Evolutionary conservation across 1,140 invertebrate genomes (phyloP), one percentile per base, ranked within the genome.

Genomic region (Carposina sasakii): DNA sequence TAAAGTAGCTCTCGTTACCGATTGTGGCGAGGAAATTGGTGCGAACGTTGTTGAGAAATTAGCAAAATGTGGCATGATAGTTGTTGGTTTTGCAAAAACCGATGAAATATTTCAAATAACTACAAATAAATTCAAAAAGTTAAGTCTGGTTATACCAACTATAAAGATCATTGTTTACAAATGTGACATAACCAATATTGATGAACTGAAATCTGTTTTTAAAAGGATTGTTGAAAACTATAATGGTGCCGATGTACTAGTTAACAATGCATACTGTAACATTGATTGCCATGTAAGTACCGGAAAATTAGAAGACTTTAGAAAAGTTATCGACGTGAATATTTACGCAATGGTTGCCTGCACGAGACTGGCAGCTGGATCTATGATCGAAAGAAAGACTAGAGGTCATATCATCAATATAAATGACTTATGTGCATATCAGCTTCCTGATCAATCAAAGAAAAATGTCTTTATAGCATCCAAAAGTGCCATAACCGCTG

Each of bases 1-100:
- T 46, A 87, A 87, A 44, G 85, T 91, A 1, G 91, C 88, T 1
- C 69, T 93, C 1, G 86, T 93, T 3, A 92, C 91, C 0, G 90
- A 90, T 1, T 89, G 90, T 2, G 90, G 88, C 34, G 76, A 84
- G 3, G 90, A 91, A 0, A 90, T 92, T 23, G 91, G 91, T 2
- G 79, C 85, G 0, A 85, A 74, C 3, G 71, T 89, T n/a, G 79
- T 85, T 19, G 71, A 78, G 52, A 64, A 71, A 10, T 65, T 92
- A 12, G 86, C 87, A 0, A 63, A 84, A 23, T 55, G 76, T 37
- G 90, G 90, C 9, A 76, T 92, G 53, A 85, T 81, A 52, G 91
- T 92, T 4, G 86, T 91, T 3, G 92, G 89, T 0, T 81, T 92
- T 52, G 90, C 89, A 28, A 57, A 58, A 46, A 37, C 28, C 23